Evolutionary conservation across 2,888 invertebrate species (phyloP).

Genomic region (Tubiluchus corallicola): DNA sequence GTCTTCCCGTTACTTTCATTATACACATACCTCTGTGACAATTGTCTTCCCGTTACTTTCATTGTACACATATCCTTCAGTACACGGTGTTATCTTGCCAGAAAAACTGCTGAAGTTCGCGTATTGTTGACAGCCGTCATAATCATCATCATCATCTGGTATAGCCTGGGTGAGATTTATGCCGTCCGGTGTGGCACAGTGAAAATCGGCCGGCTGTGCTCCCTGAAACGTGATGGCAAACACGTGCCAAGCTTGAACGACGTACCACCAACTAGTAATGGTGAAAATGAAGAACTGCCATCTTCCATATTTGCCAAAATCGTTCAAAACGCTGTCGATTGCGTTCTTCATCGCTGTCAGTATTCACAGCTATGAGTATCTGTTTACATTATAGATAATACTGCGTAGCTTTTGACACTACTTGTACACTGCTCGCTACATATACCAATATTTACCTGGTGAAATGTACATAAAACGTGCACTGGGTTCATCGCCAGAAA

Average conservation of each 20-base stretch:
- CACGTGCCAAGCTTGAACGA: background rate
- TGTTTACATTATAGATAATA: too few species aligned
- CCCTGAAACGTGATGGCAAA: background rate
- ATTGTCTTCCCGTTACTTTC: background rate
- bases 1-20: background rate
- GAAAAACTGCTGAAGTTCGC: background rate
- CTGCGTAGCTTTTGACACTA: too few species aligned
- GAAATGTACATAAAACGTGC: too few species aligned
- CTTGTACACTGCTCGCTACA: too few species aligned
- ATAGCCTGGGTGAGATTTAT: background rate
- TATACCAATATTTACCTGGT: too few species aligned
- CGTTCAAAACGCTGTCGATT: constrained; percentile 3
- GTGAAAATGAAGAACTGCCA: background rate
- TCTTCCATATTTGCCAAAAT: background rate
- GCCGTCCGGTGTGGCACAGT: background rate
- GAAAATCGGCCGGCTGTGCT: background rate
- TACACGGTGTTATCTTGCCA: background rate
- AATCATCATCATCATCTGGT: too few species aligned
- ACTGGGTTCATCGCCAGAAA: too few species aligned
- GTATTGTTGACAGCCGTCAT: background rate
- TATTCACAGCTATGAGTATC: too few species aligned
- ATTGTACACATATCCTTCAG: background rate
- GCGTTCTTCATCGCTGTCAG: too few species aligned
- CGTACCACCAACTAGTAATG: too few species aligned
- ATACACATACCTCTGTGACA: constrained; percentile 1